Conservation (phyloP, 2,797 vertebrate genomes). For the Etheostoma nigrum region DNA sequence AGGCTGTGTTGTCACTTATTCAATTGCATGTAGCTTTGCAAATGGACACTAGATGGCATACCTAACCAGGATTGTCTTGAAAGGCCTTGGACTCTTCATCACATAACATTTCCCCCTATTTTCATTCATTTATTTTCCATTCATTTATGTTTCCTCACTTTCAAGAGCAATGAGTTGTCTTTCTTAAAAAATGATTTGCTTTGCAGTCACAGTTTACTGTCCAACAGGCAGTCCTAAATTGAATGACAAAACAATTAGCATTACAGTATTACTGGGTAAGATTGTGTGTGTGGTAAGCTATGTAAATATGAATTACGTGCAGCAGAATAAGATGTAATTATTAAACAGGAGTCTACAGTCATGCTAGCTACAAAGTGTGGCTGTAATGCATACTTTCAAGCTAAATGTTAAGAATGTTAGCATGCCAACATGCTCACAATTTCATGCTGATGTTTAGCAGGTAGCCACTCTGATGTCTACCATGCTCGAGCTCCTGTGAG, state of each 20-base stretch:
- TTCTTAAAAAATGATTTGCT: not conserved
- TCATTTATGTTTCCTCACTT: not conserved
- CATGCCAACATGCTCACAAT: not conserved
- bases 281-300: not conserved
- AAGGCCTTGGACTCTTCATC: not conserved
- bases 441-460: not conserved
- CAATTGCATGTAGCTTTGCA: slow-evolving; percentile 9
- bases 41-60: slow-evolving; percentile 45
- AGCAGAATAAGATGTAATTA: not conserved
- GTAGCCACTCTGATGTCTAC: not conserved
- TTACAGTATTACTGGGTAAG: not conserved
- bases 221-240: not conserved
- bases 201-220: not conserved
- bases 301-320: not conserved
- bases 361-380: not conserved
- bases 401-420: not conserved
- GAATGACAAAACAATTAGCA: not conserved
- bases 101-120: not conserved
- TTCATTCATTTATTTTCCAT: not conserved
- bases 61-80: not conserved
- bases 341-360: not conserved
- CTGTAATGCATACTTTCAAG: not conserved
- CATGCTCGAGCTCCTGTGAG: not conserved
- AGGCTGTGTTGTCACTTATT: not conserved
- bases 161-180: not conserved